Conservation (phyloP, 2,113 vertebrate genomes). For the Chunga burmeisteri region DNA sequence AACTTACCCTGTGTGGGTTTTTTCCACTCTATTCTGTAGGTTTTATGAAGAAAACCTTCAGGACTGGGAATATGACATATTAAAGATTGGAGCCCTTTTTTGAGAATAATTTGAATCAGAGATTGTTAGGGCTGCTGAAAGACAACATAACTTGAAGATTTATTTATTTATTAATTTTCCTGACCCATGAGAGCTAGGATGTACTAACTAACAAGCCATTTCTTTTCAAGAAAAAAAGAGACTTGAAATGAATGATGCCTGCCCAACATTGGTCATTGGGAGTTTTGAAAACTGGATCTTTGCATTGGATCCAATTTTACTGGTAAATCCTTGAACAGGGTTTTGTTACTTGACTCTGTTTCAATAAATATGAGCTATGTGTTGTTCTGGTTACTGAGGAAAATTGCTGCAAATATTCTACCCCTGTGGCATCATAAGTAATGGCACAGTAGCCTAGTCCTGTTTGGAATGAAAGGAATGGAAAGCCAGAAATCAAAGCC, state of each 20-base stretch:
- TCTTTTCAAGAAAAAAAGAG: neutral
- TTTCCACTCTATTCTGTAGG: neutral
- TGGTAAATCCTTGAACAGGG: neutral
- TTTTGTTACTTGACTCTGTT: neutral
- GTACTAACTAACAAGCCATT: neutral
- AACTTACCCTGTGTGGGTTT: neutral
- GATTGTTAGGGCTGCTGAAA: neutral
- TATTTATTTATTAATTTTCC: neutral
- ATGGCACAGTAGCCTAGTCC: neutral
- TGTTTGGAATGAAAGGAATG: neutral
- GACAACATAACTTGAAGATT: neutral
- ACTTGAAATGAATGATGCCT: neutral
- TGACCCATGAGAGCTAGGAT: neutral
- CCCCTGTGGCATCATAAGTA: neutral
- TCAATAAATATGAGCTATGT: neutral
- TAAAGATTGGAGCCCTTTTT: neutral
- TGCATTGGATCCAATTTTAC: neutral
- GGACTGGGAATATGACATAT: neutral
- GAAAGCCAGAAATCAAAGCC: neutral
- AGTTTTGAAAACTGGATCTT: neutral
- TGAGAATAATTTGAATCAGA: neutral
- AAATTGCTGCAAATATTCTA: neutral
- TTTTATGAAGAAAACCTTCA: neutral
- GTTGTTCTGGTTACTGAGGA: neutral
- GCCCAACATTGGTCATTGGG: fast-evolving